phyloP scores from a whole-genome alignment of 2,888 invertebrate genomes.

The Limnephilus lunatus region DNA sequence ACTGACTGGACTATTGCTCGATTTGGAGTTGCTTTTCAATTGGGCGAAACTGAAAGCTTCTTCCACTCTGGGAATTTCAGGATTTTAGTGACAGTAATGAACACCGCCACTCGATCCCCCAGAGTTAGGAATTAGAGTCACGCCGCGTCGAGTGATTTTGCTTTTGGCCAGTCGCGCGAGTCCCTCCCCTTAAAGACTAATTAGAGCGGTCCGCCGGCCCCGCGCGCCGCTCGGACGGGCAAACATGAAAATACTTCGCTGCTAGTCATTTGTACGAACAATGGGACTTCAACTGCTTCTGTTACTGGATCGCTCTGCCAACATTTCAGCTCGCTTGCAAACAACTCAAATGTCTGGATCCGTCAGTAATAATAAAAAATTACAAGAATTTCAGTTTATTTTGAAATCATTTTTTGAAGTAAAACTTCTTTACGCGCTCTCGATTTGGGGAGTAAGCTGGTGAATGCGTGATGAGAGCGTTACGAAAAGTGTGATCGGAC shows the following conservation, averaged over 20 bases:
- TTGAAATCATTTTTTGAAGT: neutral
- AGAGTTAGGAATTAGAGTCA: neutral
- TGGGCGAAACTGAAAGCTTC: neutral
- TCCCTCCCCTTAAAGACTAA: neutral
- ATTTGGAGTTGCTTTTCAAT: neutral
- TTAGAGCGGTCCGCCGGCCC: neutral
- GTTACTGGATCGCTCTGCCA: neutral
- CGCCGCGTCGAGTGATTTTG: neutral
- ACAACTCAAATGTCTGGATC: neutral
- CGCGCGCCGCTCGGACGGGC: neutral
- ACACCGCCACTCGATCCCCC: neutral
- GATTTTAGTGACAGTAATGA: neutral
- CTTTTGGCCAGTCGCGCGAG: neutral
- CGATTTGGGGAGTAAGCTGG: no score
- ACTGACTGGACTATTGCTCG: neutral
- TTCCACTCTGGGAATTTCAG: neutral
- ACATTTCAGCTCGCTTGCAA: neutral
- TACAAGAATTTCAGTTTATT: neutral
- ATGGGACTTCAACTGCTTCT: constrained; percentile 6
- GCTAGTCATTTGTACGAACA: constrained; percentile 20
- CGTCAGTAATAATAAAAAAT: neutral
- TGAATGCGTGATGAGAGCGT: no score
- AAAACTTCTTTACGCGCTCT: no score
- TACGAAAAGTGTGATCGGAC: no score
- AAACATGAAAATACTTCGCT: constrained; percentile 9